A percentile compares a stretch with the other conserved stretches of the same genome.
These are phyloP conservation scores for Falco peregrinus DNA, from an alignment of 2,797 vertebrate species.

Conservation along the genomic window DNA sequence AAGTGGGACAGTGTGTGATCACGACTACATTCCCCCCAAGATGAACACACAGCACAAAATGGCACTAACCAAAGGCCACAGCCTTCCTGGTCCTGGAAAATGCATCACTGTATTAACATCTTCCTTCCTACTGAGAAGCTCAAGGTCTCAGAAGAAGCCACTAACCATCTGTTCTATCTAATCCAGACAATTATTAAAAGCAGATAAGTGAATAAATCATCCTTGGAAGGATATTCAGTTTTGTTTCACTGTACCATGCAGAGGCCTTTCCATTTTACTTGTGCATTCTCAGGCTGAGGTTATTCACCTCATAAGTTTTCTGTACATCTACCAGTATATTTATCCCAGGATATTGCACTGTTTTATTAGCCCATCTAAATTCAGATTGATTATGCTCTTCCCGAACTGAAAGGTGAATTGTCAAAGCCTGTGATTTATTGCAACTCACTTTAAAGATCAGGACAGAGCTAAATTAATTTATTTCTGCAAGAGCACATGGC, in stretches of 20 bases:
- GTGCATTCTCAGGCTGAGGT: neutral
- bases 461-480: neutral
- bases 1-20: neutral
- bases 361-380: conserved; percentile 49
- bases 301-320: conserved; percentile 5
- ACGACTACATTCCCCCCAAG: neutral
- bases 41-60: neutral
- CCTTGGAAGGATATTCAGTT: conserved; percentile 7
- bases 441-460: neutral
- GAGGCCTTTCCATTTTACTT: neutral
- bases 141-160: conserved; percentile 3
- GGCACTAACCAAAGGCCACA: neutral
- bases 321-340: conserved; percentile 21
- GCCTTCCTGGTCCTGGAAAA: neutral
- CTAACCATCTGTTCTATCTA: neutral
- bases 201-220: conserved; percentile 29
- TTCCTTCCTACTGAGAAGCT: neutral
- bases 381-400: conserved; percentile 36
- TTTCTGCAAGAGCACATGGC: neutral
- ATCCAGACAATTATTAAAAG: conserved; percentile 32
- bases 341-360: neutral
- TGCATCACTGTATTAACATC: neutral
- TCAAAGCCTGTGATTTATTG: conserved; percentile 47
- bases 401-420: conserved; percentile 31
- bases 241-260: neutral